Base-by-base conservation (phyloP, 2,888 invertebrate genomes). In the Rhamphomyia laevipes region DNA sequence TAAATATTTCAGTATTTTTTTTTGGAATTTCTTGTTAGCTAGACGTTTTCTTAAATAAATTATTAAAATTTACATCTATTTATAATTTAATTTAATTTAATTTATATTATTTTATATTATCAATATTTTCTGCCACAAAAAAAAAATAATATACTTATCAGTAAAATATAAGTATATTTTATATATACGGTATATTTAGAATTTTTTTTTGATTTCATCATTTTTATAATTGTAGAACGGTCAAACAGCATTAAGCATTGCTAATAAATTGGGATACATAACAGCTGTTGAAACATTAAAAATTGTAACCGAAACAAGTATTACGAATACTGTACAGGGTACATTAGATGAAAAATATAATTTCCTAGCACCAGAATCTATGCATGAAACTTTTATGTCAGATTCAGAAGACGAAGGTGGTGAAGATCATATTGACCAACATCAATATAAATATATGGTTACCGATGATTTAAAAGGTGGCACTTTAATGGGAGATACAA, bases 401-500 rank as follows among this genome's bases (percentile, higher is more conserved):
- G 99, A 99, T 71, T 96, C 95, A 1, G 99, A 99, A 68, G 97
- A 99, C 74, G 97, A 99, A 79, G 94, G 92, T 74, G 93, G 92
- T 83, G 67, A 76, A 65, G 78, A 72, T 46, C 62, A 62, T 45
- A 58, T 65, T n/a, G 66, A 67, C 63, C 84, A 86, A 65, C 79
- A 80, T 57, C 78, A 77, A 58, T 77, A 77, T 59, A 81, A 82
- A 61, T 86, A 86, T 71, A 81, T 87, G 81, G 86, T 84, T 50
- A 82, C 81, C 49, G 86, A 87, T 67, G 86, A 86, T 62, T 81
- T 86, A 76, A 86, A 85, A 68, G 80, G 80, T 35, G 56, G 54
- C 50, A 56, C 52, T 23, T 60, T 56, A 47, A 74, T 84, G 58
- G 81, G 81, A 49, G 86, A 87, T 68, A 84, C 84, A 65, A 82